Evolutionary conservation across 2,797 vertebrate species (phyloP), one percentile per base, ranked within the genome.

Genomic region (Halcyon smyrnensis): DNA sequence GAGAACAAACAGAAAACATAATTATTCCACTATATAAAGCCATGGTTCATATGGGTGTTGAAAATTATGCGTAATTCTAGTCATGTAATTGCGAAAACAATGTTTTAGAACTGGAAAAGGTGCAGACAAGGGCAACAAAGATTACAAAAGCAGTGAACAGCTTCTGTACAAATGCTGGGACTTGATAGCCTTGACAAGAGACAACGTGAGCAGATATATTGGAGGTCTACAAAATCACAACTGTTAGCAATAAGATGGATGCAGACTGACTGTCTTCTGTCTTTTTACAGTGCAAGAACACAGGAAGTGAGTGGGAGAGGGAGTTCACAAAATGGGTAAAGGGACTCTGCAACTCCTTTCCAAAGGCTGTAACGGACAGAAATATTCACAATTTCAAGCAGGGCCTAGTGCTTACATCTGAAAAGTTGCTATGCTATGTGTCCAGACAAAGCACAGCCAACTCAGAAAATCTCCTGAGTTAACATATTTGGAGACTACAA

Each of bases 381-480:
- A 32, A 30, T 63, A 87, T 67, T 50, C 81, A 30, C 2, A 8
- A 2, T 4, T 17, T 65, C 28, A 57, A 59, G 25, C 14, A 13
- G 23, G 73, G 3, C 34, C 8, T 46, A 54, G 18, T 20, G 20
- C 43, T 83, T 60, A 21, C 45, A 23, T 57, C 28, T 60, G n/a
- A 30, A 79, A 79, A 17, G 25, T 12, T 73, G 15, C 18, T 63
- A 20, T 0, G 0, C 46, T 69, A 11, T 1, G 0, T 37, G 28
- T 15, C 9, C 17, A 51, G 62, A 41, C 28, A 75, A 94, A 78
- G 16, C 17, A 80, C 6, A 77, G 30, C 8, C 7, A 34, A 34
- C 23, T 28, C 28, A 24, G 48, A 86, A 78, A 56, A 57, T 30
- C n/a, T 80, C 17, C 37, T 1, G 2, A 68, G 15, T 15, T 50